These are phyloP conservation scores for Scaptomyza polygonia DNA, from an alignment of 2,888 invertebrate genomes.

Conservation along the genomic window DNA sequence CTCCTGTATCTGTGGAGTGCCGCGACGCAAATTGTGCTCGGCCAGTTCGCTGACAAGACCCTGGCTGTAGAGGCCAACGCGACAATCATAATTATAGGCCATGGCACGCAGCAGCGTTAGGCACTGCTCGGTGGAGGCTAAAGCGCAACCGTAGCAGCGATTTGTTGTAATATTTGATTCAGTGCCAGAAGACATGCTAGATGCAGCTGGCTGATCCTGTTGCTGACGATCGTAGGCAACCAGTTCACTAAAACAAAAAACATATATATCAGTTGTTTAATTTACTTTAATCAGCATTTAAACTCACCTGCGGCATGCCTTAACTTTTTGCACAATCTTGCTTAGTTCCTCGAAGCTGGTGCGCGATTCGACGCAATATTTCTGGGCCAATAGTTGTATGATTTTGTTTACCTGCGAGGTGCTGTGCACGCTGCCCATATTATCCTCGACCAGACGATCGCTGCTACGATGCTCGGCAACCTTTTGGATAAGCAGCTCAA, in stretches of 20 bases:
- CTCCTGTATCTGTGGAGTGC: conserved; percentile 93
- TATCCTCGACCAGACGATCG: conserved; percentile 86
- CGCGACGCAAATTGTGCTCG: conserved; percentile 94
- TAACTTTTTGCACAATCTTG: conserved; percentile 94
- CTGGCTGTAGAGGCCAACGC: conserved; percentile 91
- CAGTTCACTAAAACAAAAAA: conserved; percentile 87
- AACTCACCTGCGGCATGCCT: conserved; percentile 91
- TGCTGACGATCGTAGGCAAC: conserved; percentile 94
- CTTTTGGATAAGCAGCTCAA: conserved; percentile 93
- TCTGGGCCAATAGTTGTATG: conserved; percentile 96
- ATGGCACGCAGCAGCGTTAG: conserved; percentile 94
- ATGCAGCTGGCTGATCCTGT: conserved; percentile 85
- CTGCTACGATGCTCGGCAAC: conserved; percentile 92
- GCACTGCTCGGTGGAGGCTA: conserved; percentile 97
- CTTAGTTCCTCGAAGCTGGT: conserved; percentile 97
- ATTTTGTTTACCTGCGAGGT: conserved; percentile 93
- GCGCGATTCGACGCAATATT: conserved; percentile 97
- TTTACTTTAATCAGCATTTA: not conserved
- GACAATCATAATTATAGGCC: conserved; percentile 91
- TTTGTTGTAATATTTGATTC: conserved; percentile 84
- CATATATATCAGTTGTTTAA: not conserved
- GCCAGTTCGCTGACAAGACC: conserved; percentile 95
- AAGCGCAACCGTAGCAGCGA: conserved; percentile 94
- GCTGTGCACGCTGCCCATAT: conserved; percentile 85
- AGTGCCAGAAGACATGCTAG: conserved; percentile 53